Conservation (phyloP, 1,140 invertebrate genomes). For the Coptotermes formosanus region DNA sequence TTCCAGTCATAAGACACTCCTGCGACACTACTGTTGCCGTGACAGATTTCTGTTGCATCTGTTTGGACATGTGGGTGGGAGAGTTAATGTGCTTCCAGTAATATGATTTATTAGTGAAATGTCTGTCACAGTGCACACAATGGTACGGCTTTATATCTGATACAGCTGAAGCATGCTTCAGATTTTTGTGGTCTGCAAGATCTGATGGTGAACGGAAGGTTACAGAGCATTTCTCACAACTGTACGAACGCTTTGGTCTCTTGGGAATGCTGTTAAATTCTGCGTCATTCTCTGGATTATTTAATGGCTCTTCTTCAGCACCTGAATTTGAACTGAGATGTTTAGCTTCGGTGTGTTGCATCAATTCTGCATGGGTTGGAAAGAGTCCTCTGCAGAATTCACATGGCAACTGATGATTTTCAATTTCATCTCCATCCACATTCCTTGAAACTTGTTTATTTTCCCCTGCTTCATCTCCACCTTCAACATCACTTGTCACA, state of each 20-base stretch:
- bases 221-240: slow-evolving; percentile 20
- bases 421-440: neutral
- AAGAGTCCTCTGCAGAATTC: neutral
- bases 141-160: slow-evolving; percentile 34
- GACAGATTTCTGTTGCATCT: slow-evolving; percentile 12
- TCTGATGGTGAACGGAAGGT: slow-evolving; percentile 27
- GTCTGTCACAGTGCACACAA: slow-evolving; percentile 48
- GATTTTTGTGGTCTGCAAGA: slow-evolving; percentile 27
- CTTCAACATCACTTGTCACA: neutral
- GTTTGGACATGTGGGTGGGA: neutral
- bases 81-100: slow-evolving; percentile 47
- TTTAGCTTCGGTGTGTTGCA: slow-evolving; percentile 28
- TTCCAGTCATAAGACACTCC: too few species aligned
- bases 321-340: slow-evolving; percentile 25
- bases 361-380: slow-evolving; percentile 23
- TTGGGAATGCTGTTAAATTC: neutral
- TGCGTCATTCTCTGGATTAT: too few species aligned
- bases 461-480: too few species aligned
- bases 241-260: slow-evolving; percentile 29
- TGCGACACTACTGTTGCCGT: neutral
- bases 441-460: too few species aligned
- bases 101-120: slow-evolving; percentile 47
- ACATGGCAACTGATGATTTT: neutral
- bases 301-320: neutral
- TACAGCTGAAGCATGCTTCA: neutral